A percentile compares a stretch with the other conserved stretches of the same genome.
Evolutionary conservation across 1,140 invertebrate species (phyloP).

Genomic region (Phymorhynchus buccinoides): DNA sequence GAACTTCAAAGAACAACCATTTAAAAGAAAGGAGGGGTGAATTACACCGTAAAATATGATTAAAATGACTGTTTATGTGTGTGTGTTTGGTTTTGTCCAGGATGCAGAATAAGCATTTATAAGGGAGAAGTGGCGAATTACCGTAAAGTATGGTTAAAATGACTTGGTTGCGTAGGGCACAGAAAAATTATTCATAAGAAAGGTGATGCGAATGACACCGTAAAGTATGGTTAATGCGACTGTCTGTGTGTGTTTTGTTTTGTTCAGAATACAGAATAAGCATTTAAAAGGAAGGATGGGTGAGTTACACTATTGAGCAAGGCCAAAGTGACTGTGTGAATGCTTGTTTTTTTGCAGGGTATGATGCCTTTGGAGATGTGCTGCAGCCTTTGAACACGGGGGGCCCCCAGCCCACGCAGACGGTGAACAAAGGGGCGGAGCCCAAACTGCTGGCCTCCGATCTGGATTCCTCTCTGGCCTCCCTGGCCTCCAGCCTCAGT

Average conservation of each 20-base stretch:
- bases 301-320: neutral
- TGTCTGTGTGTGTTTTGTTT: neutral
- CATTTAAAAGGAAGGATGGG: neutral
- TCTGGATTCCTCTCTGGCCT: conserved; percentile 91
- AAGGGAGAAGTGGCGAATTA: no score
- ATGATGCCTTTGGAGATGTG: conserved; percentile 83
- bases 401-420: neutral
- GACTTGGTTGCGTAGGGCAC: no score
- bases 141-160: no score
- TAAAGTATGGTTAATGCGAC: no score
- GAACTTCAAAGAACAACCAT: no score
- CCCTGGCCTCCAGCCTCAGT: conserved; percentile 90
- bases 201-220: no score
- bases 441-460: conserved; percentile 86
- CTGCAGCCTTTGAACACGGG: conserved; percentile 75
- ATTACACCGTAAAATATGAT: no score
- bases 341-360: conserved; percentile 73
- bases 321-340: neutral
- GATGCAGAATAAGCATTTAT: no score
- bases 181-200: no score
- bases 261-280: neutral
- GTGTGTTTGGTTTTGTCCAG: no score
- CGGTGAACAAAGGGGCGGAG: conserved; percentile 46
- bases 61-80: no score
- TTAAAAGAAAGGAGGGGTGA: no score